Percentiles rank a stretch among this genome's conserved stretches.
These are phyloP conservation scores for Drosophila punjabiensis DNA, from an alignment of 1,140 invertebrate genomes.

Conservation along the genomic window DNA sequence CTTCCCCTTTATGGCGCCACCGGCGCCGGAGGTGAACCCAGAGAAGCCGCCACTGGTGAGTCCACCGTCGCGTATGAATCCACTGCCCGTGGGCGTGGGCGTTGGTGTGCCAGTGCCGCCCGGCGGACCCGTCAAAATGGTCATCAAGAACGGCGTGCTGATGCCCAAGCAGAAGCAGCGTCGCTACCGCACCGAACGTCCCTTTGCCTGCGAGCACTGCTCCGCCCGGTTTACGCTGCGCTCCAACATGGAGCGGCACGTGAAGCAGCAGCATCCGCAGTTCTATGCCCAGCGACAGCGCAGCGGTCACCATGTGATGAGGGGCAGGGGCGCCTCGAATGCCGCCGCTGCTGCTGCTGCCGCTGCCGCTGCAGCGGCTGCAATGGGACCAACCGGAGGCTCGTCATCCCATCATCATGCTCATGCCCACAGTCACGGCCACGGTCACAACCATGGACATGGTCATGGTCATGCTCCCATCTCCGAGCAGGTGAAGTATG, in stretches of 20 bases:
- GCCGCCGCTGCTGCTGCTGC: constrained; percentile 42
- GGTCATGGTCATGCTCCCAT: constrained; percentile 85
- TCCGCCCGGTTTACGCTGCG: constrained; percentile 94
- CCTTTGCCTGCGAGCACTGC: constrained; percentile 95
- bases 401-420: background rate
- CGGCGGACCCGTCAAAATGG: constrained; percentile 92
- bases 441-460: constrained; percentile 55
- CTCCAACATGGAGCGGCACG: constrained; percentile 97
- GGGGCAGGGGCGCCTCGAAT: constrained; percentile 77
- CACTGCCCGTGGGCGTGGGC: constrained; percentile 18
- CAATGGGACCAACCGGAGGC: constrained; percentile 33
- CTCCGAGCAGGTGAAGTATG: constrained; percentile 92
- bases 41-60: constrained; percentile 25
- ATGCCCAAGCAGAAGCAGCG: constrained; percentile 96
- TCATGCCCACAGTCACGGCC: constrained; percentile 4
- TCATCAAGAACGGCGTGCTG: constrained; percentile 94
- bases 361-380: constrained; percentile 49
- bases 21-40: constrained; percentile 88
- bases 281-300: constrained; percentile 92
- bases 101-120: constrained; percentile 40
- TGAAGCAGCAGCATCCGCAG: constrained; percentile 97
- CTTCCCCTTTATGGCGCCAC: constrained; percentile 86
- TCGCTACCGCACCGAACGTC: constrained; percentile 95
- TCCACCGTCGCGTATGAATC: background rate
- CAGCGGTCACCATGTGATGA: constrained; percentile 83